phyloP scores from a whole-genome alignment of 2,888 invertebrate species.

The Perizoma flavofasciatum region DNA sequence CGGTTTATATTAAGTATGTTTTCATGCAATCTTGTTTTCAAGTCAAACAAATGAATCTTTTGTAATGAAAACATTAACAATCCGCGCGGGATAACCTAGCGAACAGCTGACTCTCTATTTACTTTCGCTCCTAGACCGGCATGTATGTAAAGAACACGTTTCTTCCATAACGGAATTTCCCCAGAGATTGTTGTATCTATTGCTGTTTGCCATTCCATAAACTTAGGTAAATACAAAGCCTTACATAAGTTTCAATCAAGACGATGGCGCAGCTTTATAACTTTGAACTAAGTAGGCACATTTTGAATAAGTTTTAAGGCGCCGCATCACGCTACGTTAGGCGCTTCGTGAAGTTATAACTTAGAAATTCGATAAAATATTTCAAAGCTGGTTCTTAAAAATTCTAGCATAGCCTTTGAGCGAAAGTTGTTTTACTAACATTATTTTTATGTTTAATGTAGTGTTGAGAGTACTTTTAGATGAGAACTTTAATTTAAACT shows the following conservation, averaged over 20 bases:
- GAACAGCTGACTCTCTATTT: constrained; percentile 7
- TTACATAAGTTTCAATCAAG: constrained; percentile 27
- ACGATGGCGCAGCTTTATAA: constrained; percentile 23
- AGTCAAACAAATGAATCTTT: too few species aligned
- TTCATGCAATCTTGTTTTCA: background rate
- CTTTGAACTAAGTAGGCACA: constrained; percentile 13
- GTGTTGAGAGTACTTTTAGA: background rate
- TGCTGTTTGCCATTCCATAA: constrained; percentile 13
- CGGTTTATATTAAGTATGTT: background rate
- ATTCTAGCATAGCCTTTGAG: background rate
- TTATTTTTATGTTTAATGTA: background rate
- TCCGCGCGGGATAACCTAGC: background rate
- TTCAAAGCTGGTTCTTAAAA: constrained; percentile 3
- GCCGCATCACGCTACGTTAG: constrained; percentile 14
- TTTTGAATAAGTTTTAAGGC: constrained; percentile 28
- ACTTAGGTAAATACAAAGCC: constrained; percentile 17
- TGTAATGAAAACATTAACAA: background rate
- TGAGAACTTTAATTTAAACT: too few species aligned
- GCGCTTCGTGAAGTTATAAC: constrained; percentile 5
- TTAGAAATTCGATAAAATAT: background rate
- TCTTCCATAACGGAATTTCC: constrained; percentile 35
- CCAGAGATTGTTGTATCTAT: constrained; percentile 14
- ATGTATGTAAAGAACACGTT: constrained; percentile 27
- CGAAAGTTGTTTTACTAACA: too few species aligned
- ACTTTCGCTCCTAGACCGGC: constrained; percentile 5